Conservation (phyloP, 2,888 invertebrate genomes). For the Amblyjoppa fuscipennis region DNA sequence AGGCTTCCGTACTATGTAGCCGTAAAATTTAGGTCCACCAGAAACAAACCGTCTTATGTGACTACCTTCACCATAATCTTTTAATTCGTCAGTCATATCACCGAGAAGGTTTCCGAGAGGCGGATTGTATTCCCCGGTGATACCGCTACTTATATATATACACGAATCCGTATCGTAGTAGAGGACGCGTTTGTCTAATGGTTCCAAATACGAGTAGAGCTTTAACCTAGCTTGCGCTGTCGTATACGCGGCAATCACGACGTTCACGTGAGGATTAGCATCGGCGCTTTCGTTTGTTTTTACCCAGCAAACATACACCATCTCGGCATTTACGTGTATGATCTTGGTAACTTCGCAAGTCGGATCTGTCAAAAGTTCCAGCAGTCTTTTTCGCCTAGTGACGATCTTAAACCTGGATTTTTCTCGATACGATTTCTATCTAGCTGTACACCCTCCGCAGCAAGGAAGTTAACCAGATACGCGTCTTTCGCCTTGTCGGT, state of each 20-base stretch:
- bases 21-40: conserved; percentile 79
- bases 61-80: conserved; percentile 71
- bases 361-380: conserved; percentile 64
- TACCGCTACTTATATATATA: conserved; percentile 76
- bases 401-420: conserved; percentile 73
- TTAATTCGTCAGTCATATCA: conserved; percentile 80
- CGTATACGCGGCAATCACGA: no score
- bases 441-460: no score
- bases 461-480: no score
- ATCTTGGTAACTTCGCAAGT: conserved; percentile 59
- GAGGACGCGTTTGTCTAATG: conserved; percentile 74
- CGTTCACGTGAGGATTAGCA: no score
- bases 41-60: conserved; percentile 79
- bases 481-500: no score
- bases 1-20: conserved; percentile 14
- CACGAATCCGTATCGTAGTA: no score
- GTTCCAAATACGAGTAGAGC: conserved; percentile 77
- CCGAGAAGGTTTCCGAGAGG: conserved; percentile 75
- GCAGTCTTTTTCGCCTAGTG: conserved; percentile 35
- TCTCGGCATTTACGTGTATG: no score
- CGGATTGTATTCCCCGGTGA: no score
- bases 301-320: no score
- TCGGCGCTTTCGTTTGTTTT: no score
- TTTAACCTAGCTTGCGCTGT: no score
- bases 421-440: no score